These are phyloP conservation scores for Cynoglossus semilaevis DNA, from an alignment of 2,113 vertebrate species.

Conservation along the genomic window DNA sequence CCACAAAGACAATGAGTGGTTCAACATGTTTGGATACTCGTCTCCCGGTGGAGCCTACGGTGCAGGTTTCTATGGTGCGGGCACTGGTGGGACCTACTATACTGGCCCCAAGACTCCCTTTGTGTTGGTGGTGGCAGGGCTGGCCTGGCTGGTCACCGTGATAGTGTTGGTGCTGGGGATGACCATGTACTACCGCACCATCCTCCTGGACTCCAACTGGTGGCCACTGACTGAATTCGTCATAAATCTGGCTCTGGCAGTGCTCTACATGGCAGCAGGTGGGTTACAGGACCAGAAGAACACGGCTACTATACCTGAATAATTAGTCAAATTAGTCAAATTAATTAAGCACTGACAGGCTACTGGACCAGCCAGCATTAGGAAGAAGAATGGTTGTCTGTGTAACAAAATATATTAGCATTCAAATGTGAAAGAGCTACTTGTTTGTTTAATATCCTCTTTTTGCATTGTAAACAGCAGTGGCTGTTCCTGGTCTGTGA, in stretches of 20 bases:
- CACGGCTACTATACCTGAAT: too few species aligned
- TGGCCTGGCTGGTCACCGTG: conserved; percentile 89
- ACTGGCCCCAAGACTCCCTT: conserved; percentile 91
- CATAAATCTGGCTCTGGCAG: conserved; percentile 85
- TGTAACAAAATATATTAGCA: too few species aligned
- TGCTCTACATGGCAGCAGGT: conserved; percentile 89
- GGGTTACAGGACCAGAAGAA: not conserved
- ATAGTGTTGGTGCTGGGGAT: conserved; percentile 90
- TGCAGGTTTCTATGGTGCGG: conserved; percentile 21
- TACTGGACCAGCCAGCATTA: too few species aligned
- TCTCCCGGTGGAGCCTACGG: conserved; percentile 78
- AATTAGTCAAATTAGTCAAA: too few species aligned
- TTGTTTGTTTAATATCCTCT: too few species aligned
- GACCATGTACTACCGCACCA: conserved; percentile 98
- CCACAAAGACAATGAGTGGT: conserved; percentile 97
- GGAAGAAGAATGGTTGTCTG: too few species aligned
- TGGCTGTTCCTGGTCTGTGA: too few species aligned
- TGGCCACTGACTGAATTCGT: conserved; percentile 95
- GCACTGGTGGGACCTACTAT: conserved; percentile 79
- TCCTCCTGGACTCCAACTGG: conserved; percentile 92
- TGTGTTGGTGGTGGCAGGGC: conserved; percentile 84
- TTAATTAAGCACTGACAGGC: too few species aligned
- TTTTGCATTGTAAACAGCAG: too few species aligned
- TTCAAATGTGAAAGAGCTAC: too few species aligned
- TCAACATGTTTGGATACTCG: conserved; percentile 89